These are phyloP conservation scores for Procavia capensis DNA, from an alignment of 2,113 vertebrate species.

Conservation along the genomic window DNA sequence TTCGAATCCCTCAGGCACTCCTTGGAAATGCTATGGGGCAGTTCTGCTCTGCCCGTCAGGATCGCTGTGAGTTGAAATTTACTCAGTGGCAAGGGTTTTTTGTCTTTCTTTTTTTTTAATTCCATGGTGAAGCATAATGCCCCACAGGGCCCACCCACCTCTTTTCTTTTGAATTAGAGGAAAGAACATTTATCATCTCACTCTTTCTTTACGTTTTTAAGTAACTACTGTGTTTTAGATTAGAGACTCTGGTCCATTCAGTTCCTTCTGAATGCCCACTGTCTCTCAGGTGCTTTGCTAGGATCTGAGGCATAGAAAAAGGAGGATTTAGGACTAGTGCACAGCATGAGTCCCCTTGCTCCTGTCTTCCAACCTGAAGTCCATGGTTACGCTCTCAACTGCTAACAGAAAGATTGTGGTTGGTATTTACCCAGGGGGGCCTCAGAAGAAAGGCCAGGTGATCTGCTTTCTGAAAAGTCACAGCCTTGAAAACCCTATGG, in stretches of 20 bases:
- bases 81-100: too few relatives aligned
- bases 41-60: too few relatives aligned
- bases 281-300: not conserved
- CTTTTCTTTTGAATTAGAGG: slow-evolving; percentile 42
- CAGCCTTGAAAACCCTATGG: not conserved
- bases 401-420: not conserved
- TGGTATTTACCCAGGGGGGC: not conserved
- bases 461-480: not conserved
- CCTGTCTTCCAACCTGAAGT: not conserved
- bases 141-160: not conserved
- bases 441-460: not conserved
- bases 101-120: too few relatives aligned
- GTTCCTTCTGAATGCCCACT: not conserved
- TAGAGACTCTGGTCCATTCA: not conserved
- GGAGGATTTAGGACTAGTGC: not conserved
- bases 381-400: not conserved
- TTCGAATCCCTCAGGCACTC: too few relatives aligned
- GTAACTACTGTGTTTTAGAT: not conserved
- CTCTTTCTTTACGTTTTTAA: not conserved
- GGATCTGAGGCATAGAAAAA: not conserved
- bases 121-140: not conserved
- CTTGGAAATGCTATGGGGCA: too few relatives aligned
- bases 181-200: slow-evolving; percentile 17
- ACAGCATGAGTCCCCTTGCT: not conserved
- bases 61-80: too few relatives aligned